Evolutionary conservation across 1,140 invertebrate genomes (phyloP).

Genomic region (Drosophila erecta): DNA sequence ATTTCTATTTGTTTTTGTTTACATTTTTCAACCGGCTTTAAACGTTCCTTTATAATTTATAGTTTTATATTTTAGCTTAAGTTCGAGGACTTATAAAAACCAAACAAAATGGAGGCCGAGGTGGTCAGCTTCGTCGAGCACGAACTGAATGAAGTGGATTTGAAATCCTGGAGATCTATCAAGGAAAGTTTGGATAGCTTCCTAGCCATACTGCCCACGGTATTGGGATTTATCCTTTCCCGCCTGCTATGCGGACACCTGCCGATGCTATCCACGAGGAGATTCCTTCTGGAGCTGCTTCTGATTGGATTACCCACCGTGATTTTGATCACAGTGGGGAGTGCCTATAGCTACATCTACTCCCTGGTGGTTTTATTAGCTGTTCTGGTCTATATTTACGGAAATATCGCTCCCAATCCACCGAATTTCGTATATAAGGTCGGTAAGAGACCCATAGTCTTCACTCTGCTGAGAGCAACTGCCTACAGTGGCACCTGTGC

Average conservation of each 20-base stretch:
- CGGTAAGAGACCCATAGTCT: constrained; percentile 52
- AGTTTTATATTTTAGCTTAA: background rate
- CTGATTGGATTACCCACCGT: constrained; percentile 56
- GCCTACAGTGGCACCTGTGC: constrained; percentile 91
- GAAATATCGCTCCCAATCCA: background rate
- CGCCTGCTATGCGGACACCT: constrained; percentile 40
- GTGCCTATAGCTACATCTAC: constrained; percentile 18
- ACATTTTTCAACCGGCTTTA: constrained; percentile 7
- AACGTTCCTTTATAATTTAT: background rate
- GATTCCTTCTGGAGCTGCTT: constrained; percentile 64
- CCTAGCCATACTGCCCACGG: constrained; percentile 20
- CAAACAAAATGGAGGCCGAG: constrained; percentile 6
- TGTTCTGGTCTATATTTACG: constrained; percentile 17
- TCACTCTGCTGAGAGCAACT: constrained; percentile 86
- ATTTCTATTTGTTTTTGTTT: constrained; percentile 2
- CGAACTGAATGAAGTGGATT: background rate
- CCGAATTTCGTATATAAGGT: constrained; percentile 9
- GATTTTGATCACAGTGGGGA: constrained; percentile 35
- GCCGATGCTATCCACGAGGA: constrained; percentile 14
- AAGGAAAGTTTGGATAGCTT: constrained; percentile 36
- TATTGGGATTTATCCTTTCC: constrained; percentile 51
- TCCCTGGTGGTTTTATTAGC: background rate
- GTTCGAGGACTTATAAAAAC: background rate
- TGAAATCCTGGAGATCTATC: constrained; percentile 29
- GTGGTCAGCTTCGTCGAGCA: background rate